Percentiles rank a stretch among this genome's conserved stretches.
These are phyloP conservation scores for Notoglanidium macrostoma DNA, from an alignment of 2,797 vertebrate species.

Conservation along the genomic window DNA sequence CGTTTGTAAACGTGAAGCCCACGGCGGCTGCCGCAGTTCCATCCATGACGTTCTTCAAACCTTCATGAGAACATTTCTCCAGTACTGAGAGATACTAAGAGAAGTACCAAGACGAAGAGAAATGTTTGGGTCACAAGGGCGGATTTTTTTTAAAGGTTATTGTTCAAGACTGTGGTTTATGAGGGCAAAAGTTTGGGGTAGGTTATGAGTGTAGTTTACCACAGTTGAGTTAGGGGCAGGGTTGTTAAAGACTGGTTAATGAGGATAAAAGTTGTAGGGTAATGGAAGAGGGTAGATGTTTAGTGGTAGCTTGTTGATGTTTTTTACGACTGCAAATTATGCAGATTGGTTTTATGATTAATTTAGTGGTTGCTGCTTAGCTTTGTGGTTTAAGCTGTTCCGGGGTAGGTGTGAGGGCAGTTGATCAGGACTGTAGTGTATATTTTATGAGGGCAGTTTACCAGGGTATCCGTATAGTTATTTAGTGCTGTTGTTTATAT, in stretches of 20 bases:
- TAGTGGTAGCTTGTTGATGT: not conserved
- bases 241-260: not conserved
- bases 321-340: not conserved
- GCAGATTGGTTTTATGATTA: not conserved
- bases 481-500: not conserved
- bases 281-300: not conserved
- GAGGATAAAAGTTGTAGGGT: not conserved
- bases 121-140: not conserved
- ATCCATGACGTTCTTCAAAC: not conserved
- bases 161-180: not conserved
- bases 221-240: not conserved
- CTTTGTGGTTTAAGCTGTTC: not conserved
- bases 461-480: not conserved
- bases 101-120: not conserved
- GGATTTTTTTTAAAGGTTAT: not conserved
- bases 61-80: not conserved
- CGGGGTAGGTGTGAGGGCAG: not conserved
- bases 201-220: not conserved
- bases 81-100: too few species aligned
- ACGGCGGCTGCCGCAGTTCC: too few species aligned
- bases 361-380: not conserved
- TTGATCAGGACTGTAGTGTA: not conserved
- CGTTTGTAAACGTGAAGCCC: too few species aligned
- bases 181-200: not conserved
- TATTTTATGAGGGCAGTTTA: not conserved